Percentiles rank a stretch among this genome's conserved stretches.
phyloP scores from a whole-genome alignment of 2,113 vertebrate genomes.

The Podarcis cretensis region DNA sequence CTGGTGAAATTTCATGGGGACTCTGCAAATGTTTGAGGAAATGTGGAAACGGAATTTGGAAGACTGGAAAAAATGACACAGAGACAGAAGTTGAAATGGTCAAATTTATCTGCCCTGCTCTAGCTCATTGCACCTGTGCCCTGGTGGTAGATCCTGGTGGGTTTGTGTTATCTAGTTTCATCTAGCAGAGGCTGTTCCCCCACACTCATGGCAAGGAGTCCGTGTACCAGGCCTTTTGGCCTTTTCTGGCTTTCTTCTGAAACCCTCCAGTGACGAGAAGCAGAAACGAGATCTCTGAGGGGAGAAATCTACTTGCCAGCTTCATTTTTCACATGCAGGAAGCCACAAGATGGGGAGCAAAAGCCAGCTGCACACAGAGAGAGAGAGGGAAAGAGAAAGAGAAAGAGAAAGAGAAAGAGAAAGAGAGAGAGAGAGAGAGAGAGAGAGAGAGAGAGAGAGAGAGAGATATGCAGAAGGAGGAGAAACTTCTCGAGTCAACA shows the following conservation, averaged over 20 bases:
- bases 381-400: not conserved
- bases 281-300: not conserved
- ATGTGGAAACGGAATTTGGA: no score
- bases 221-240: not conserved
- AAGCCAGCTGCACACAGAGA: not conserved
- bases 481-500: not conserved
- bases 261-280: not conserved
- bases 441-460: not conserved
- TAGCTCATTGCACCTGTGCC: not conserved
- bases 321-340: not conserved
- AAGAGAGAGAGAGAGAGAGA: no score
- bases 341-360: not conserved
- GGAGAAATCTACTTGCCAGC: not conserved
- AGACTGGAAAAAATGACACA: no score
- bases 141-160: not conserved
- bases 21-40: no score
- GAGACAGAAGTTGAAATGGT: no score
- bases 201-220: not conserved
- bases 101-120: no score
- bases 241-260: no score
- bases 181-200: no score
- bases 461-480: not conserved
- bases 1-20: no score
- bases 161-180: not conserved
- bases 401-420: not conserved